Evolutionary conservation across 2,888 invertebrate genomes (phyloP).

Genomic region (Hoplodrina ambigua): DNA sequence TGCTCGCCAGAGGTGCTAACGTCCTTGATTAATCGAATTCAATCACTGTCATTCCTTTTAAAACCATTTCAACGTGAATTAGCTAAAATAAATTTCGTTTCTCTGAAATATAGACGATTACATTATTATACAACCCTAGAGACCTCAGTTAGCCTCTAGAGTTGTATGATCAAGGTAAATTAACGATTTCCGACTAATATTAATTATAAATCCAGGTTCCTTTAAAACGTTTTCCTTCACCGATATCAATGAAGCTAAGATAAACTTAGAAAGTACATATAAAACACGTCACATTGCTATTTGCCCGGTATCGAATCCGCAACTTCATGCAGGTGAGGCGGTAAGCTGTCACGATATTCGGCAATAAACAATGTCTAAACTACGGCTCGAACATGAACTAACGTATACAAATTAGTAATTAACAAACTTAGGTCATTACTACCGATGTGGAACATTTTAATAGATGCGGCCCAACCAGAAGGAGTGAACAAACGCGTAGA

Average conservation of each 20-base stretch:
- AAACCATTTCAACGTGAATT: slow-evolving; percentile 1
- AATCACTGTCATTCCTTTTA: slow-evolving; percentile 32
- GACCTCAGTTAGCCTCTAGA: no score
- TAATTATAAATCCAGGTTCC: no score
- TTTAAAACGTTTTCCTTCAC: no score
- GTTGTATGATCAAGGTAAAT: no score
- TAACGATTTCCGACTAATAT: no score
- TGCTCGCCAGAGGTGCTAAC: slow-evolving; percentile 62
- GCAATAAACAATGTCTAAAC: slow-evolving; percentile 18
- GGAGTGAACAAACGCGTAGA: no score
- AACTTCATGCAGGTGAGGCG: no score
- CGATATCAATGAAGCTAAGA: no score
- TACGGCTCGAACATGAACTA: slow-evolving; percentile 2
- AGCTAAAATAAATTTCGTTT: background rate
- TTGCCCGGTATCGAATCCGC: no score
- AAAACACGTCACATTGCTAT: no score
- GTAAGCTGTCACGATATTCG: background rate
- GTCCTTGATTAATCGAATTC: slow-evolving; percentile 71
- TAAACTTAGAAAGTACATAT: no score
- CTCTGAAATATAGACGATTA: background rate
- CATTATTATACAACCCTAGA: no score
- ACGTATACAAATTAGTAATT: slow-evolving; percentile 42
- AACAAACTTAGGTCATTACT: slow-evolving; percentile 42
- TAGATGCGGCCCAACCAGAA: slow-evolving; percentile 15
- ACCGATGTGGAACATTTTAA: slow-evolving; percentile 43